Evolutionary conservation across 2,797 vertebrate genomes (phyloP).

Genomic region (Tympanoctomys barrerae): DNA sequence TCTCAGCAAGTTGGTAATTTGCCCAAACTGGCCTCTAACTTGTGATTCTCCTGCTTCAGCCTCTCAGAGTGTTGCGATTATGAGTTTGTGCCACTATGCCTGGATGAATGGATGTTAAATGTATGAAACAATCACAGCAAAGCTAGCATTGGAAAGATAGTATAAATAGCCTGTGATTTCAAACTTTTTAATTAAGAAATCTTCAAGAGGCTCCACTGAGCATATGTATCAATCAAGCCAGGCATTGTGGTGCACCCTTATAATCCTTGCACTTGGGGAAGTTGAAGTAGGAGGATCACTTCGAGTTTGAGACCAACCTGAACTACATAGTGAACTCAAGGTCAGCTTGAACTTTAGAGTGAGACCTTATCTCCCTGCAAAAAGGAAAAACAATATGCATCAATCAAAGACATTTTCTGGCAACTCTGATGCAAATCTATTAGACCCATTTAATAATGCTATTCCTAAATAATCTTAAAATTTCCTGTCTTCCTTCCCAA

Average conservation of each 20-base stretch:
- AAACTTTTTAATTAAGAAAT: conserved; percentile 41
- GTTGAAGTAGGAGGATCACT: no score
- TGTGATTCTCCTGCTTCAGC: background rate
- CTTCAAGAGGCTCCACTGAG: background rate
- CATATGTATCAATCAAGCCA: background rate
- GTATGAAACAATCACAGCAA: conserved; percentile 59
- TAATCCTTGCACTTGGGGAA: background rate
- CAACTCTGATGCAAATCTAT: conserved; percentile 17
- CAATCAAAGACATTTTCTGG: conserved; percentile 8
- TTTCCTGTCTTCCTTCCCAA: background rate
- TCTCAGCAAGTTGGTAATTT: background rate
- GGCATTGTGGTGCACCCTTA: background rate
- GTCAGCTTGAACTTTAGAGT: background rate
- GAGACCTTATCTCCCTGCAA: no score
- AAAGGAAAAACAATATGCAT: background rate
- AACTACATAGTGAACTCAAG: background rate
- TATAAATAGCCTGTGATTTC: conserved; percentile 42
- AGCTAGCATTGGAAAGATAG: conserved; percentile 14
- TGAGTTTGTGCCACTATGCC: background rate
- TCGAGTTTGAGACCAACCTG: no score
- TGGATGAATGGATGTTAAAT: conserved; percentile 4
- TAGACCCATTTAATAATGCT: background rate
- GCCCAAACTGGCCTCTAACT: background rate
- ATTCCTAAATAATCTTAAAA: background rate
- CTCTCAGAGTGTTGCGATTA: background rate